Evolutionary conservation across 2,113 vertebrate genomes (phyloP), one percentile per base, ranked within the genome.

Genomic region (Laterallus jamaicensis): DNA sequence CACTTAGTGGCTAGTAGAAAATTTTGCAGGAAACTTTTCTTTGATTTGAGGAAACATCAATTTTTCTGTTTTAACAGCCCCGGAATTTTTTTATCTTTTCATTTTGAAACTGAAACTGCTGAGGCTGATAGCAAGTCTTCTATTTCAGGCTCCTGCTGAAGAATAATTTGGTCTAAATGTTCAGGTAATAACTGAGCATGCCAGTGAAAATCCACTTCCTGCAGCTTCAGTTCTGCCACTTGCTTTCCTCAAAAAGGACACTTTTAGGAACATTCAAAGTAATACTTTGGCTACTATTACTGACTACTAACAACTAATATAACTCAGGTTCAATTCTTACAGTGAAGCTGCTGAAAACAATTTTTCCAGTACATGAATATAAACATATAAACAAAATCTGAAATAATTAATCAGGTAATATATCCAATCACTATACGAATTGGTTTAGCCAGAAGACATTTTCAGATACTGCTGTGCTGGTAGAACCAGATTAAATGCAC

Each of bases 341-440:
- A 82, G 25, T 1, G 9, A 54, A 52, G n/a, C 28, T 66, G 37
- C n/a, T 73, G 50, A 69, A 82, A 91, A 73, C 3, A 63, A 83
- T 13, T 20, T 54, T 62, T 15, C 8, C 20, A 66, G 10, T 17
- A 47, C 6, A 14, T 0, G 0, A 71, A 78, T 24, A 62, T 8
- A 88, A 91, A 83, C 10, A 52, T 3, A 69, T 12, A 70, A 87
- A 71, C 9, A 40, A 12, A 44, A 64, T 42, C 2, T 2, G 20
- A 58, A 68, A 55, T 85, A 44, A 70, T 49, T 74, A 4, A 44
- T 16, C 6, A 31, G 3, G 3, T 26, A 69, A 21, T 31, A 17
- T 5, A 19, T 55, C 84, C n/a, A 6, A 12, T 50, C 24, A 39
- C 22, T 18, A 15, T 11, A 71, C 22, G 5, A 63, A 85, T 5